phyloP scores from a whole-genome alignment of 2,113 vertebrate species.

The Tachysurus fulvidraco region DNA sequence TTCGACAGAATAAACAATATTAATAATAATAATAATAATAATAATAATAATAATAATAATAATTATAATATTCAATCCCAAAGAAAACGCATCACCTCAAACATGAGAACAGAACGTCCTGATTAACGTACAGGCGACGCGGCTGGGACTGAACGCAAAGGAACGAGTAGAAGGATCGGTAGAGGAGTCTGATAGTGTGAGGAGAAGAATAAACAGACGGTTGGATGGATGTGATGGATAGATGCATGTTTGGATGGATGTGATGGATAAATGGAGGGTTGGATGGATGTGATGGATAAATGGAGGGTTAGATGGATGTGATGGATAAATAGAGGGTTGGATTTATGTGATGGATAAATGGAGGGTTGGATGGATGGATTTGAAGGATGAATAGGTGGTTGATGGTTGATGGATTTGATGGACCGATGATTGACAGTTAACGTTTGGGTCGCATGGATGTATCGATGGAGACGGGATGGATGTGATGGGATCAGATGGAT shows the following conservation, averaged over 20 bases:
- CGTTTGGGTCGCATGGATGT: background rate
- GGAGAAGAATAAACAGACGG: background rate
- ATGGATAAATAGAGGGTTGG: no score
- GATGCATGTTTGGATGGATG: no score
- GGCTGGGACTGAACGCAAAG: background rate
- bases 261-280: no score
- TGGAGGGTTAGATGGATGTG: background rate
- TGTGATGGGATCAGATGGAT: background rate
- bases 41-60: no score
- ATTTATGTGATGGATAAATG: no score
- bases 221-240: no score
- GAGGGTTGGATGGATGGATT: background rate
- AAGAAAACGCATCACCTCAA: background rate
- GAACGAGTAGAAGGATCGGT: background rate
- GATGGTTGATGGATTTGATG: background rate
- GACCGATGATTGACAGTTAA: background rate
- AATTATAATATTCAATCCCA: background rate
- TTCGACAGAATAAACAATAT: background rate
- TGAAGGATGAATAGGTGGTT: no score
- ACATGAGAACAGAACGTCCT: background rate
- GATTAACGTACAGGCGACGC: background rate
- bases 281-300: no score
- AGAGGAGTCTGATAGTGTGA: background rate
- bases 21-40: background rate
- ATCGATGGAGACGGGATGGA: background rate